A percentile compares a stretch with the other conserved stretches of the same genome.
phyloP scores from a whole-genome alignment of 2,797 vertebrate genomes.

The Siniperca scherzeri region DNA sequence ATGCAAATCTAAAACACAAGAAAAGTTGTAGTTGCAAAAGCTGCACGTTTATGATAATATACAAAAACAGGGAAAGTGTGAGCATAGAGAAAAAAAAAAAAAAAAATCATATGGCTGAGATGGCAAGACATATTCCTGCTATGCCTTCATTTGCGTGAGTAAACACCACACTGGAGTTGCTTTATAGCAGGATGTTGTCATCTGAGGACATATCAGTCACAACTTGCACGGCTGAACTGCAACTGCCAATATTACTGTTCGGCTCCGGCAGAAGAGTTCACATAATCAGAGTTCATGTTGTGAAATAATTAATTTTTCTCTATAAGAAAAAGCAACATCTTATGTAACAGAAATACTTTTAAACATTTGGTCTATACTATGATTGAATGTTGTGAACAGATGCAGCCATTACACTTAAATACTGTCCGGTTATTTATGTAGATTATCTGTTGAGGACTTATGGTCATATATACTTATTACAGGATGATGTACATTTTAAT shows the following conservation, averaged over 20 bases:
- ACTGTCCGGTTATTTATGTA: not conserved
- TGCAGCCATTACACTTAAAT: not conserved
- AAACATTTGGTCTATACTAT: not conserved
- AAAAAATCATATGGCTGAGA: not conserved
- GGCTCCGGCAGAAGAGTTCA: not conserved
- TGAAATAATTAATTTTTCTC: not conserved
- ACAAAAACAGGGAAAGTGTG: not conserved
- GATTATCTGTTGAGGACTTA: not conserved
- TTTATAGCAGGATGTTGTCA: not conserved
- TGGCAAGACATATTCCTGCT: not conserved
- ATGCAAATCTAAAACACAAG: not conserved
- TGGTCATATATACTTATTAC: not conserved
- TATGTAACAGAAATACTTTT: not conserved
- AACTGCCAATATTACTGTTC: not conserved
- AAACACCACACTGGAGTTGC: not conserved
- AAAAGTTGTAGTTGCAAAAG: not conserved
- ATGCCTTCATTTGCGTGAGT: not conserved
- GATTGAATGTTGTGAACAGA: not conserved
- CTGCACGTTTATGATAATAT: not conserved
- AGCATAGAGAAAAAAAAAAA: not conserved
- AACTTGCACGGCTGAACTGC: constrained; percentile 6
- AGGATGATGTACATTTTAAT: constrained; percentile 1
- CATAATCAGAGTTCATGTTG: not conserved
- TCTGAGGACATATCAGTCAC: constrained; percentile 1
- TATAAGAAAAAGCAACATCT: not conserved